Conservation (phyloP, 2,113 vertebrate genomes). For the Odontesthes bonariensis region DNA sequence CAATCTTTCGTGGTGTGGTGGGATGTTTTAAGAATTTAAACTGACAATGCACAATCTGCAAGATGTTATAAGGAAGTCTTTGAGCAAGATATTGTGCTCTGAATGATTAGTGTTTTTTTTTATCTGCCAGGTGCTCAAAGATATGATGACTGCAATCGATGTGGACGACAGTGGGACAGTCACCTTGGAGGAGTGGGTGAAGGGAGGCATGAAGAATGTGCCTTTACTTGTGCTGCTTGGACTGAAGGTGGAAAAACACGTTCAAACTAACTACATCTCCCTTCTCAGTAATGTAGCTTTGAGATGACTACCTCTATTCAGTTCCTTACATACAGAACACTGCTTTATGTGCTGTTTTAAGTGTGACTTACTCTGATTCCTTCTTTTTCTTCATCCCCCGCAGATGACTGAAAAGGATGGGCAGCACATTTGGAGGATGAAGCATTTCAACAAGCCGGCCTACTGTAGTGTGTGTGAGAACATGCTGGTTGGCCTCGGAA, state of each 20-base stretch:
- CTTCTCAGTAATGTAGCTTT: not conserved
- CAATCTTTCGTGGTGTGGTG: not conserved
- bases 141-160: conserved; percentile 94
- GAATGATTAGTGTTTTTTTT: not conserved
- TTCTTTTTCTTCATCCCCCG: not conserved
- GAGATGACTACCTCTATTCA: not conserved
- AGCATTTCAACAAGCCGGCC: conserved; percentile 89
- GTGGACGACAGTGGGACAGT: conserved; percentile 89
- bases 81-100: not conserved
- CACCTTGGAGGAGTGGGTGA: conserved; percentile 91
- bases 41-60: not conserved
- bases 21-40: not conserved
- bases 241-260: conserved; percentile 83
- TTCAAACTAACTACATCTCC: not conserved
- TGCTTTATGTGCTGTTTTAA: not conserved
- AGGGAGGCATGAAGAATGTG: conserved; percentile 91
- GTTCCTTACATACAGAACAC: not conserved
- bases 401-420: conserved; percentile 90
- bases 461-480: conserved; percentile 90
- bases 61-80: not conserved
- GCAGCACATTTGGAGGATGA: conserved; percentile 92
- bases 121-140: conserved; percentile 88
- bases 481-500: conserved; percentile 90
- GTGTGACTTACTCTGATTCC: too few species aligned
- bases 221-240: conserved; percentile 93